These are phyloP conservation scores for Ophraella communa DNA, from an alignment of 2,888 invertebrate genomes.

Conservation along the genomic window DNA sequence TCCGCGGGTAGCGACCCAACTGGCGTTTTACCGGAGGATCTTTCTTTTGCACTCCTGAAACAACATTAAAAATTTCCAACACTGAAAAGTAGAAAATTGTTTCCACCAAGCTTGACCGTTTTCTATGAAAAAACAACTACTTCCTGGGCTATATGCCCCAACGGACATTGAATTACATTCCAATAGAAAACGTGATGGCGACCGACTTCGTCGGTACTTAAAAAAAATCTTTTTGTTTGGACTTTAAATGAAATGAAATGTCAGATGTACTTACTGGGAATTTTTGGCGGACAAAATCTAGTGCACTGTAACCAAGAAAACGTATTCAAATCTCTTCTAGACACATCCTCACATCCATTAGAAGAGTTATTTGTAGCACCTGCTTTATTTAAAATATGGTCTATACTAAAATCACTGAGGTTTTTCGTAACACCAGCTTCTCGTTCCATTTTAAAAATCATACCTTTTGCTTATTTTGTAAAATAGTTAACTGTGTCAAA, in stretches of 20 bases:
- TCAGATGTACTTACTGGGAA: slow-evolving; percentile 70
- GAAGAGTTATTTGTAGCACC: slow-evolving; percentile 47
- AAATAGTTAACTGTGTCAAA: slow-evolving; percentile 28
- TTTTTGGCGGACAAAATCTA: slow-evolving; percentile 74
- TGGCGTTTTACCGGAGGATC: slow-evolving; percentile 63
- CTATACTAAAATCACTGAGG: slow-evolving; percentile 66
- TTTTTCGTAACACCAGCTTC: slow-evolving; percentile 31
- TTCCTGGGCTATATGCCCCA: no score
- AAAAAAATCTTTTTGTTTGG: no score
- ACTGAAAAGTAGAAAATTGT: no score
- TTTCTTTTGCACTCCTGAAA: slow-evolving; percentile 54
- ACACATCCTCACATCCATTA: slow-evolving; percentile 12
- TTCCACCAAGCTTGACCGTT: no score
- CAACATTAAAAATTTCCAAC: slow-evolving; percentile 8
- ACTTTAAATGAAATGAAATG: no score
- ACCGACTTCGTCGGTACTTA: no score
- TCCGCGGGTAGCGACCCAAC: slow-evolving; percentile 71
- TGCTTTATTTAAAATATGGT: slow-evolving; percentile 66
- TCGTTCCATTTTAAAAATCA: slow-evolving; percentile 35
- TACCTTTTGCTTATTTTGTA: slow-evolving; percentile 36
- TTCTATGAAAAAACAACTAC: no score
- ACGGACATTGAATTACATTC: no score
- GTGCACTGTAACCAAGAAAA: slow-evolving; percentile 73
- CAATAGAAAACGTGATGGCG: no score
- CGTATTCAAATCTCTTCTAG: slow-evolving; percentile 3